Evolutionary conservation across 2,113 vertebrate species (phyloP), one percentile per base, ranked within the genome.

Genomic region (Butastur rufipennis): DNA sequence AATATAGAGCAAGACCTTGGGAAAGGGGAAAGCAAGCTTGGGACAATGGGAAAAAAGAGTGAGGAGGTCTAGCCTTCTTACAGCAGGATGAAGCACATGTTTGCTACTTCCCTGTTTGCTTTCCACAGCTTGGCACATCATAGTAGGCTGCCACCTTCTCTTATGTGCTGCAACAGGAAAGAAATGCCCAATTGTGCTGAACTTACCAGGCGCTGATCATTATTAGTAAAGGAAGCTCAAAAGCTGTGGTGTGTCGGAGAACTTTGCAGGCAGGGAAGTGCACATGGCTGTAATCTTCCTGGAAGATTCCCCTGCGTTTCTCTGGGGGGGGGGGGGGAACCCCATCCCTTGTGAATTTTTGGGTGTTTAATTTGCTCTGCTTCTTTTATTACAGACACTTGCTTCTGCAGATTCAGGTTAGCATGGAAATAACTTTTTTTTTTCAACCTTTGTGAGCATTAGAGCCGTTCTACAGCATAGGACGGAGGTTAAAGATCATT

Each of bases 301-400:
- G 45, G 25, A 43, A 50, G 25, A 66, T 66, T 48, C 31, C 16
- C 21, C 40, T 73, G 81, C 16, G 8, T 52, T 91, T 58, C 32
- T 78, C 6, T 22, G 12, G 6, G 8, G 45, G 45, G 10, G 45
- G 11, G 16, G 25, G 2, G 3, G 6, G 6, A 16, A 3, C 0
- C 14, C 25, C 25, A 18, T 43, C n/a, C 20, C 7, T 55, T 58
- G 17, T 58, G 61, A 74, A 11, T 5, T 59, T 81, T 9, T 17
- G 17, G 65, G 20, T 0, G 2, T 61, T 68, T 84, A 16, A 91
- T 74, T 81, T 78, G 11, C 25, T 78, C n/a, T 58, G 0, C 10
- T 72, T 29, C 9, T 73, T 38, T 72, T 78, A 42, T 23, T 59
- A 16, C 1, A 22, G 27, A 25, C 13, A 2, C 25, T 83, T 91